Base-by-base conservation (phyloP, 1,140 invertebrate genomes). In the Papilio xuthus region DNA sequence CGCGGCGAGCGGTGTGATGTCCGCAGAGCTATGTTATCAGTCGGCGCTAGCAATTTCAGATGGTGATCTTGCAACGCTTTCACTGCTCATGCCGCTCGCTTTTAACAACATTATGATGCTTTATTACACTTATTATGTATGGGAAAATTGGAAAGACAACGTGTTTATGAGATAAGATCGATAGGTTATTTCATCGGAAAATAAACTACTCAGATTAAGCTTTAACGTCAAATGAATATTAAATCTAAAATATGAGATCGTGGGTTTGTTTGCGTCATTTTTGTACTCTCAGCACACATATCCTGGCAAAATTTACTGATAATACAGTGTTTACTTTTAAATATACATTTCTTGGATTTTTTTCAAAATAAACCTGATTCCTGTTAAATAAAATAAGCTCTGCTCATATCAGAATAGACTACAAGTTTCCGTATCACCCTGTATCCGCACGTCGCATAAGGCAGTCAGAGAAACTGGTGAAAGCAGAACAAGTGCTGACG, bases 391-490 rank as follows among this genome's bases (percentile, higher is more conserved):
- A 60, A 60, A 2, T 13, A 32, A 32, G 4, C 60, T 67, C 13
- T 67, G 6, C 0, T 18, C 4, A 2, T 23, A 26, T 60, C 9
- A 60, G 56, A 60, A 60, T 60, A 67, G 12, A 15, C 13, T 13
- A 67, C 60, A 28, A 15, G 28, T 67, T 63, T 15, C 60, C 10
- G 10, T 32, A 15, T 67, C 3, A 8, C 3, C 9, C 8, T 18
- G 26, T 32, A 15, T 15, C 60, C 60, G 26, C 23, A 73, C 12
- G n/a, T 73, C 71, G 37, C 71, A 44, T 42, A 73, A 1, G 67
- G 47, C 28, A 42, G 44, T 76, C 47, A 42, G 79, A 80, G 81
- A 82, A 79, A 79, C 74, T 63, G 79, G 81, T 79, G 81, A 82
- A 82, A 82, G 81, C 81, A 47, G 32, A 13, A 47, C 71, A 44